Conservation (phyloP, 23 tunicate genomes). For the Halocynthia aurantium region DNA sequence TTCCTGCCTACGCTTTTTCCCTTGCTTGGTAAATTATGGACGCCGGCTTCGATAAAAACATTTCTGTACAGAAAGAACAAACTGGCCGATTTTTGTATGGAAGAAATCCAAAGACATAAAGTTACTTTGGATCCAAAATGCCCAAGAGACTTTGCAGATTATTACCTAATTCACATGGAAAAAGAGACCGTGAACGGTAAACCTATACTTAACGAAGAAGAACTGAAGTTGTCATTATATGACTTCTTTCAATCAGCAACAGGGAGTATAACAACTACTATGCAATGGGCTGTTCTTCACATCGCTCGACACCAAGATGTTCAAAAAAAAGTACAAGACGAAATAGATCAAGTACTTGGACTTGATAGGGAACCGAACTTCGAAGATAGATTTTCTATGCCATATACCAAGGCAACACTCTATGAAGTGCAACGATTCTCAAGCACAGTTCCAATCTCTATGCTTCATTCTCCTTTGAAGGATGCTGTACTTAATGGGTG, state of each 20-base stretch:
- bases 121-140: neutral
- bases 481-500: too few species aligned
- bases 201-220: too few species aligned
- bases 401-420: conserved; percentile 20
- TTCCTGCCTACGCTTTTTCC: conserved; percentile 7
- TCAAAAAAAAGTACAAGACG: conserved; percentile 27
- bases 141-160: conserved; percentile 32
- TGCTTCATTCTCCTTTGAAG: too few species aligned
- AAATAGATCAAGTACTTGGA: conserved; percentile 18
- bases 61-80: conserved; percentile 8
- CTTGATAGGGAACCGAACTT: neutral
- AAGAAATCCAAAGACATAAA: conserved; percentile 17
- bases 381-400: conserved; percentile 24
- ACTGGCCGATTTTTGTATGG: conserved; percentile 1
- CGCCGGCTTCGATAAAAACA: neutral
- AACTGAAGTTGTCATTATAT: too few species aligned
- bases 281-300: conserved; percentile 29
- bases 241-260: conserved; percentile 34
- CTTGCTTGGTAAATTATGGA: conserved; percentile 11
- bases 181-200: too few species aligned
- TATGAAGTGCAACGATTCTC: conserved; percentile 25
- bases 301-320: conserved; percentile 11
- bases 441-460: conserved; percentile 9
- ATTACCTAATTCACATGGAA: conserved; percentile 10
- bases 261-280: conserved; percentile 14